These are phyloP conservation scores for Phymatocera aterrima DNA, from an alignment of 2,888 invertebrate species.

Conservation along the genomic window DNA sequence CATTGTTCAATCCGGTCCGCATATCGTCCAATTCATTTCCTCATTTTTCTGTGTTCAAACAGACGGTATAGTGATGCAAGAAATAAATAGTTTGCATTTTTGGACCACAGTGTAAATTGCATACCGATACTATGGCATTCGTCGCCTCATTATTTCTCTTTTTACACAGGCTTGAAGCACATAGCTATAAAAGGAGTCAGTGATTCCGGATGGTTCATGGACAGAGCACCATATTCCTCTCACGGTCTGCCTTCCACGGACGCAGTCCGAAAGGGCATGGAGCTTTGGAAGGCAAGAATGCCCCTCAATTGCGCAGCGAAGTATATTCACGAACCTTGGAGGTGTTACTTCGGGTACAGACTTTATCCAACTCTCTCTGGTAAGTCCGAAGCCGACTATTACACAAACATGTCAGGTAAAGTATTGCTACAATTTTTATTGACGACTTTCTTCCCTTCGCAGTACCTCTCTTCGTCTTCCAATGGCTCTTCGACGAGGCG, in stretches of 20 bases:
- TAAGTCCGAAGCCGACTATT: constrained; percentile 70
- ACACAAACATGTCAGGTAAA: background rate
- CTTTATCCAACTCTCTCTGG: constrained; percentile 90
- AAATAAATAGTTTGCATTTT: no score
- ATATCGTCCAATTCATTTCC: background rate
- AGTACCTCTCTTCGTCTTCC: constrained; percentile 95
- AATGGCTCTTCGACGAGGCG: constrained; percentile 96
- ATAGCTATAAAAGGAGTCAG: constrained; percentile 89
- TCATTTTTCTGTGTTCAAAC: background rate
- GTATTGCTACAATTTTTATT: background rate
- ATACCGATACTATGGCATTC: background rate
- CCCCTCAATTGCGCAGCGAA: constrained; percentile 86
- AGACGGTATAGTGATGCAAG: no score
- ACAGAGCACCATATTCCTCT: constrained; percentile 85
- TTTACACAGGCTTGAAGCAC: constrained; percentile 70
- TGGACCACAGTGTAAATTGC: background rate
- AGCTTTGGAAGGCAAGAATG: constrained; percentile 87
- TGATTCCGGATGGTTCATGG: constrained; percentile 97
- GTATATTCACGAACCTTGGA: constrained; percentile 87
- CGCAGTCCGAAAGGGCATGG: constrained; percentile 85
- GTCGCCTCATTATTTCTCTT: background rate
- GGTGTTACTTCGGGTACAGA: constrained; percentile 94
- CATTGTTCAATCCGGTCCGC: no score
- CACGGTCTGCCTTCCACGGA: constrained; percentile 79
- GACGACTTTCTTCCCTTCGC: constrained; percentile 56